These are phyloP conservation scores for Apotomis capreana DNA, from an alignment of 2,888 invertebrate species.

Conservation along the genomic window DNA sequence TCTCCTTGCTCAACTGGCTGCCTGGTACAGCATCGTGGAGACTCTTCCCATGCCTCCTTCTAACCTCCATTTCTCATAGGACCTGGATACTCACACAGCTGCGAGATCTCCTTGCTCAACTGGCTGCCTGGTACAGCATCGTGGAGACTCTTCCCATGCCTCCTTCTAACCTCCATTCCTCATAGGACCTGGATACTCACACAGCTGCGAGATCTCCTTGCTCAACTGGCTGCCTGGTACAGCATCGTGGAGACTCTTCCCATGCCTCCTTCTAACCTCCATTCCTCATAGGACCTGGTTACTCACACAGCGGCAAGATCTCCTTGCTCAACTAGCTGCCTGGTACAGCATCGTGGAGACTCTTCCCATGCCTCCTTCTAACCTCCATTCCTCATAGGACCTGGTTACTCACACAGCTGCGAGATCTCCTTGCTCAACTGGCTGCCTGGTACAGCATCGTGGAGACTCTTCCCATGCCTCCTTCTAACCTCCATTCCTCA, in stretches of 20 bases:
- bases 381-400: conserved; percentile 86
- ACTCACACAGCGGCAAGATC: conserved; percentile 82
- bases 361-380: conserved; percentile 62
- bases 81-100: conserved; percentile 79
- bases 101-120: conserved; percentile 85
- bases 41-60: too few relatives aligned
- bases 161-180: conserved; percentile 81
- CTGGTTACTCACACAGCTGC: conserved; percentile 78
- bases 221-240: conserved; percentile 85
- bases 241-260: conserved; percentile 75
- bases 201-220: conserved; percentile 84
- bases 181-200: conserved; percentile 53
- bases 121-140: conserved; percentile 67
- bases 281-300: conserved; percentile 85
- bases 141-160: too few relatives aligned
- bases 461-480: conserved; percentile 18
- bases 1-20: conserved; percentile 85
- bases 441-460: conserved; percentile 85
- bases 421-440: conserved; percentile 86
- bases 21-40: conserved; percentile 84
- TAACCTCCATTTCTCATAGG: conserved; percentile 81
- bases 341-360: too few relatives aligned
- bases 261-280: too few relatives aligned
- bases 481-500: too few relatives aligned
- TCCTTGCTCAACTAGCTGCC: conserved; percentile 85